Base-by-base conservation (phyloP, 2,888 invertebrate species). In the Sympetrum striolatum region DNA sequence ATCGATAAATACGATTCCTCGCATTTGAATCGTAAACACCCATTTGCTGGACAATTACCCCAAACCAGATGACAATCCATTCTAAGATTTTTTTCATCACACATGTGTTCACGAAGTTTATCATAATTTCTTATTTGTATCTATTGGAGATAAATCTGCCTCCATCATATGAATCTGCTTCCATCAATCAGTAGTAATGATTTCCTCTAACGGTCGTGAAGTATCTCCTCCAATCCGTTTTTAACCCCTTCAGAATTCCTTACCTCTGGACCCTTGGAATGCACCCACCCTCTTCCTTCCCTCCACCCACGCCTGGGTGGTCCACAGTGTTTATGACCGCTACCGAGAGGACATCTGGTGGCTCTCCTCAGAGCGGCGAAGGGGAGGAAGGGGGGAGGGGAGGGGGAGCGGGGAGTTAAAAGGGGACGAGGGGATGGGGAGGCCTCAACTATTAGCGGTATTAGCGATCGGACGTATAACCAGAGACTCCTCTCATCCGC, bases 251-350 rank as follows among this genome's bases (percentile, higher is more conserved):
- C 14, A 31, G 73, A 73, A 73, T 73, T 73, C 73, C 31, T 73
- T 73, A 25, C 73, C 73, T 14, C 73, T 73, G 73, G 73, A 73
- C 73, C 73, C 31, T 64, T 31, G 73, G 73, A 73, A 73, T 73
- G 86, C 86, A 86, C n/a, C 86, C 86, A 73, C 60, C n/a, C n/a
- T 35, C 5, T n/a, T 22, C 58, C 37, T 86, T 86, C 35, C 86
- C 64, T 86, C 60, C 86, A 37, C 86, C 86, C 86, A 86, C 86
- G 86, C 86, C n/a, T 86, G 86, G 86, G 86, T 86, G 86, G 86
- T 86, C 86, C 60, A 37, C 25, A 64, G 86, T 86, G 86, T 86
- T 86, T 86, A 86, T 86, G 86, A 31, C 86, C 86, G 86, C 86
- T 86, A 64, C 86, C 37, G 86, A 86, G 86, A 64, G 86, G 86